Evolutionary conservation across 2,888 invertebrate species (phyloP), one percentile per base, ranked within the genome.

Genomic region (Elaeidobius kamerunicus): DNA sequence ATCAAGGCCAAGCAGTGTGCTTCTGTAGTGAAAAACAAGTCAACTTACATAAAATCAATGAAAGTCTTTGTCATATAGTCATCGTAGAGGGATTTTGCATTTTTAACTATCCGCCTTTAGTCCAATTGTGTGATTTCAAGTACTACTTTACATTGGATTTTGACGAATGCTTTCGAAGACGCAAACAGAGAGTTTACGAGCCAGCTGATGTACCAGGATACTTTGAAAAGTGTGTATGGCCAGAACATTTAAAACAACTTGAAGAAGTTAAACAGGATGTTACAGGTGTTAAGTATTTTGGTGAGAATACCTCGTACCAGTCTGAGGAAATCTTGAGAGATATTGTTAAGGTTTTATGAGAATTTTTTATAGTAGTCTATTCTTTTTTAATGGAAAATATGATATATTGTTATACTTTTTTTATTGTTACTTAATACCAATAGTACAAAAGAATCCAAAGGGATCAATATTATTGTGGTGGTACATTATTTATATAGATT

Each of bases 171-270:
- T 73, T 73, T 60, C 62, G 76, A 20, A 77, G 92, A 16, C 78
- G 91, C 55, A 67, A 69, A 23, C 63, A 63, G 16, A 74, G 89
- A 27, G 71, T 76, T n/a, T 96, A 95, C 69, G 82, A 86, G 45
- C 95, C 95, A 15, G 88, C 94, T 1, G 94, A 96, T 75, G 76
- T 86, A 1, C 83, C 82, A 1, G 91, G 91, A 0, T 96, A 95
- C 76, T 94, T 94, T 75, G 91, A 94, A 36, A 73, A 74, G 60
- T 83, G 87, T 67, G 91, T 88, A n/a, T 96, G 95, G 94, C 94
- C 94, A n/a, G 83, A 85, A 66, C 89, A 93, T 68, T 65, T 81
- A 51, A 75, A 73, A 62, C 79, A 85, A 63, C 71, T 77, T 30
- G 61, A 70, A 16, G 77, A 80, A 63, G 69, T 78, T 19, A 52